These are phyloP conservation scores for Ptiloglossa arizonensis DNA, from an alignment of 1,140 invertebrate species.

Conservation along the genomic window DNA sequence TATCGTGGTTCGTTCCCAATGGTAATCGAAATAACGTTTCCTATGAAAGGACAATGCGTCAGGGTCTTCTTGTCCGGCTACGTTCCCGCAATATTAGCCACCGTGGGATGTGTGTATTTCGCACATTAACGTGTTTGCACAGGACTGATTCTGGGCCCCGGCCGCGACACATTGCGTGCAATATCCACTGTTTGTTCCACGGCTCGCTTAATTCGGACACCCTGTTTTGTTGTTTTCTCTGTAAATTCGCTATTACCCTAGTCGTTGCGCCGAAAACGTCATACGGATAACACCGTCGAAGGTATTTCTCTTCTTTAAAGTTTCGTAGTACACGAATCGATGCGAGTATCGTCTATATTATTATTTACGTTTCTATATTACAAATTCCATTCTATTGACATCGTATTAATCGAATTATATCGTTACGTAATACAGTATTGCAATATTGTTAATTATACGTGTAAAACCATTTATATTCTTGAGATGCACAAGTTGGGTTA, in stretches of 20 bases:
- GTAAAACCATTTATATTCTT: too few species aligned
- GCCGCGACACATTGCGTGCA: conserved; percentile 73
- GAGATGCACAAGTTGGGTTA: too few species aligned
- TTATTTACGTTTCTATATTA: too few species aligned
- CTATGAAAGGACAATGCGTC: conserved; percentile 44
- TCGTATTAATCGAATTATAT: too few species aligned
- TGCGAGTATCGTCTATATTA: too few species aligned
- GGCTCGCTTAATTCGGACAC: conserved; percentile 68
- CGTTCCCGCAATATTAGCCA: conserved; percentile 67
- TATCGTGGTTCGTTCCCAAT: conserved; percentile 31
- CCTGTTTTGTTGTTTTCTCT: conserved; percentile 68
- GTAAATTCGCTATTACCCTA: conserved; percentile 67
- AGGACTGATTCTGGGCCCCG: conserved; percentile 67
- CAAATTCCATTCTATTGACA: too few species aligned
- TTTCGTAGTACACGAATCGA: too few species aligned
- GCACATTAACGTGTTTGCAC: conserved; percentile 77
- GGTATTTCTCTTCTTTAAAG: not conserved
- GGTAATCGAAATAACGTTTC: conserved; percentile 53
- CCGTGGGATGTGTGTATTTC: conserved; percentile 75
- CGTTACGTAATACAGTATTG: too few species aligned
- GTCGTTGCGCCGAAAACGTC: conserved; percentile 15
- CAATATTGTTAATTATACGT: too few species aligned
- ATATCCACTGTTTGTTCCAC: conserved; percentile 76
- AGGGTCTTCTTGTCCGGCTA: conserved; percentile 52
- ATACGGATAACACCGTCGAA: conserved; percentile 1